Evolutionary conservation across 2,113 vertebrate genomes (phyloP), one percentile per base, ranked within the genome.

Genomic region (Oreochromis tanganicae): DNA sequence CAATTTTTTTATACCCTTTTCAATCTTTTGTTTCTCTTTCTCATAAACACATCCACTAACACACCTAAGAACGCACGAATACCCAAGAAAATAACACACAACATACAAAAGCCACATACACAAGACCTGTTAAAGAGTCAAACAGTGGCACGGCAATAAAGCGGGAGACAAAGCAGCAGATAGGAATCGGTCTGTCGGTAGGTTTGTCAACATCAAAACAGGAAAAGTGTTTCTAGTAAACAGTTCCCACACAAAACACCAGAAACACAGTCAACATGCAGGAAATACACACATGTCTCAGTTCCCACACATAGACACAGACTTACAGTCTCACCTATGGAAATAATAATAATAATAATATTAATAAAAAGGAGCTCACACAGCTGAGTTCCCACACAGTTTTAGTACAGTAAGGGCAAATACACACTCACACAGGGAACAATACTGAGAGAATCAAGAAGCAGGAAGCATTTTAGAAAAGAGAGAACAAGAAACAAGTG

Each of bases 191-290:
- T 88, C 91, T 86, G 93, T 92, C 91, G 89, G 93, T 84, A 78
- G 24, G 81, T 92, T 89, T 92, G 94, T 95, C 94, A 95, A 94
- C 93, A 95, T 92, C 85, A 93, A 93, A 95, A 95, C 94, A 95
- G 93, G 94, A 95, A 95, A 93, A 90, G 17, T 29, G 56, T 84
- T 86, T 83, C 84, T 88, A 85, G 89, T 93, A 93, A 93, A 95
- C 90, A 89, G 29, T 87, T 84, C 91, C 63, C 84, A 88, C 79
- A 87, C 56, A 86, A 52, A 87, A 87, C 52, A 78, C 27, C 87
- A 38, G 90, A 46, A 88, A 91, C 81, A 85, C 82, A 90, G 59
- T 85, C 86, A 84, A 63, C 54, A 89, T 41, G 50, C 41, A 87
- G 83, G 75, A 91, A 90, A 92, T 92, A 91, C 89, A 88, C 52